These are phyloP conservation scores for Anser cygnoides DNA, from an alignment of 2,113 vertebrate species.

Conservation along the genomic window DNA sequence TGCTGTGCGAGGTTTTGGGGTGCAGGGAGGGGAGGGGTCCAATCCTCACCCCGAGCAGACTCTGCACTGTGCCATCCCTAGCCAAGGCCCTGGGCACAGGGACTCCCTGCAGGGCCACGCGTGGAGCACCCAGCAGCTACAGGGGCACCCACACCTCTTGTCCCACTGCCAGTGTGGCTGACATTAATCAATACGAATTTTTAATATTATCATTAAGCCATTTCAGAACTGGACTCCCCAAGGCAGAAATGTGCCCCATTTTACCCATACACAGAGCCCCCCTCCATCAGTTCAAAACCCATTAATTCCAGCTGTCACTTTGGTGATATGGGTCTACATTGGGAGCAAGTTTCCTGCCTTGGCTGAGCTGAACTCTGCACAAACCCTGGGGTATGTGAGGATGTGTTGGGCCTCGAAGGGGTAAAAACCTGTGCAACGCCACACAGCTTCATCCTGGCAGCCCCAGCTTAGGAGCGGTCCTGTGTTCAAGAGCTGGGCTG, in stretches of 20 bases:
- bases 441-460: neutral
- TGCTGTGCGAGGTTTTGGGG: neutral
- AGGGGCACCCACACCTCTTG: neutral
- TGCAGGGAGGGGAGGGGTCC: no score
- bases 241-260: neutral
- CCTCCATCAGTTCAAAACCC: neutral
- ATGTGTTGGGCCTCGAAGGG: neutral
- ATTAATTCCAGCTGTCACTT: neutral
- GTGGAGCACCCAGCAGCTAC: neutral
- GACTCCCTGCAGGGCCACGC: neutral
- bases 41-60: neutral
- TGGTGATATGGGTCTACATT: no score
- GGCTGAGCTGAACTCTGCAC: neutral
- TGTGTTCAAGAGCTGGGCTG: neutral
- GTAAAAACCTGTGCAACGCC: neutral
- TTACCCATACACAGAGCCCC: neutral
- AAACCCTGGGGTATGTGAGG: neutral
- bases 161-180: neutral
- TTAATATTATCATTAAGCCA: neutral
- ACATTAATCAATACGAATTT: neutral
- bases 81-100: neutral
- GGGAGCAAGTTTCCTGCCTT: neutral
- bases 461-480: neutral
- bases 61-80: accelerated
- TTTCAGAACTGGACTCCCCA: neutral